A percentile compares a stretch with the other conserved stretches of the same genome.
phyloP scores from a whole-genome alignment of 2,888 invertebrate species.

The Mythimna lalbum region DNA sequence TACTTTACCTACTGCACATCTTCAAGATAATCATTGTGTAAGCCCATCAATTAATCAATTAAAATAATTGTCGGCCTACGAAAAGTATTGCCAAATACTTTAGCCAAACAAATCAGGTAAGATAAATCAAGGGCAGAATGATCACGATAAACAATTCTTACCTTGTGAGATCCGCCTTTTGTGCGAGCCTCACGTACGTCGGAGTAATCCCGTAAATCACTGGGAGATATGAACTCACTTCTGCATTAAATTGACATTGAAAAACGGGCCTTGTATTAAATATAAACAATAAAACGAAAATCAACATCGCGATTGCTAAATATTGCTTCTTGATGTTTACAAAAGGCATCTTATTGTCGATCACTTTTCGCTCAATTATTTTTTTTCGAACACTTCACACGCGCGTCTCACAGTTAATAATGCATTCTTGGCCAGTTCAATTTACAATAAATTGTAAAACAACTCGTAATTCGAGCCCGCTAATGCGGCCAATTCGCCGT shows the following conservation, averaged over 20 bases:
- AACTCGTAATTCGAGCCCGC: constrained; percentile 32
- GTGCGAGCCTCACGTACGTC: constrained; percentile 96
- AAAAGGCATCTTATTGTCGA: constrained; percentile 84
- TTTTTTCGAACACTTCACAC: constrained; percentile 41
- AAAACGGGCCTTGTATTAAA: constrained; percentile 85
- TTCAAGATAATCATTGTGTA: constrained; percentile 37
- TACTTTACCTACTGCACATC: constrained; percentile 2
- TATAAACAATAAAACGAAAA: constrained; percentile 85
- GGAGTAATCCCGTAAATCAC: constrained; percentile 98
- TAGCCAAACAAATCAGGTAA: constrained; percentile 65
- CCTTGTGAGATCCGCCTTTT: constrained; percentile 98
- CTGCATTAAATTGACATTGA: constrained; percentile 85
- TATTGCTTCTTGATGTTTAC: constrained; percentile 88
- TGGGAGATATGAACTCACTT: constrained; percentile 88
- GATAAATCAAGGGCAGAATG: constrained; percentile 79
- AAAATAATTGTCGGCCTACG: constrained; percentile 54
- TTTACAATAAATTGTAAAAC: constrained; percentile 54
- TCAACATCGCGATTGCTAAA: constrained; percentile 84
- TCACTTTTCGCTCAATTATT: constrained; percentile 44
- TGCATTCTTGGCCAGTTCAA: constrained; percentile 55
- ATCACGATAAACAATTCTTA: constrained; percentile 82
- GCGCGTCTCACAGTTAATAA: constrained; percentile 49
- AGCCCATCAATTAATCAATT: constrained; percentile 56
- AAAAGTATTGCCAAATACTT: constrained; percentile 69
- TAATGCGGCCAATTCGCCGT: constrained; percentile 57